These are phyloP conservation scores for Dicycla oo DNA, from an alignment of 2,888 invertebrate species.

Conservation along the genomic window DNA sequence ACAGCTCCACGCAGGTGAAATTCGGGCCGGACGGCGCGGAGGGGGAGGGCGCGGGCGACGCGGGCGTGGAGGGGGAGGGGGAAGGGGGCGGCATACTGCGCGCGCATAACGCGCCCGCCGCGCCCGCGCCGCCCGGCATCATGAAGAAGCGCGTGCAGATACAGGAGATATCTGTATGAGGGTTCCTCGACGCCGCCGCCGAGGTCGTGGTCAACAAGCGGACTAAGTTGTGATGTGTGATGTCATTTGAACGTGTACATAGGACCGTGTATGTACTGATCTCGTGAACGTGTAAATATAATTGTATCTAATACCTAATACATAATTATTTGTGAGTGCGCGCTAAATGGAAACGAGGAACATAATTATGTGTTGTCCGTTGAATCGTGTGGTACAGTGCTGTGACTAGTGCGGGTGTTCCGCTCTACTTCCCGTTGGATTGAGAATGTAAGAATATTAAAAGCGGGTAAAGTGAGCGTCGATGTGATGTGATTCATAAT, in stretches of 20 bases:
- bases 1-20: constrained; percentile 88
- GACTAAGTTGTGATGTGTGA: constrained; percentile 84
- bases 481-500: constrained; percentile 61
- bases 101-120: constrained; percentile 80
- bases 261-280: constrained; percentile 52
- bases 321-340: constrained; percentile 60
- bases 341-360: constrained; percentile 67
- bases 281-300: constrained; percentile 70
- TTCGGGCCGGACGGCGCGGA: constrained; percentile 85
- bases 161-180: constrained; percentile 97
- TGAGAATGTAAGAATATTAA: constrained; percentile 68
- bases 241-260: constrained; percentile 68
- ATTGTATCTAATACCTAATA: constrained; percentile 36
- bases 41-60: constrained; percentile 85
- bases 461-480: constrained; percentile 55
- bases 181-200: constrained; percentile 82
- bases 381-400: constrained; percentile 66
- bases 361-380: constrained; percentile 67
- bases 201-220: constrained; percentile 86
- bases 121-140: constrained; percentile 93
- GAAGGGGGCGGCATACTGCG: constrained; percentile 88
- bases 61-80: constrained; percentile 83
- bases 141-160: constrained; percentile 97
- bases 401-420: constrained; percentile 69
- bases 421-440: constrained; percentile 70